A percentile compares a stretch with the other conserved stretches of the same genome.
These are phyloP conservation scores for Drosophila maculinotata DNA, from an alignment of 2,888 invertebrate species.

Conservation along the genomic window DNA sequence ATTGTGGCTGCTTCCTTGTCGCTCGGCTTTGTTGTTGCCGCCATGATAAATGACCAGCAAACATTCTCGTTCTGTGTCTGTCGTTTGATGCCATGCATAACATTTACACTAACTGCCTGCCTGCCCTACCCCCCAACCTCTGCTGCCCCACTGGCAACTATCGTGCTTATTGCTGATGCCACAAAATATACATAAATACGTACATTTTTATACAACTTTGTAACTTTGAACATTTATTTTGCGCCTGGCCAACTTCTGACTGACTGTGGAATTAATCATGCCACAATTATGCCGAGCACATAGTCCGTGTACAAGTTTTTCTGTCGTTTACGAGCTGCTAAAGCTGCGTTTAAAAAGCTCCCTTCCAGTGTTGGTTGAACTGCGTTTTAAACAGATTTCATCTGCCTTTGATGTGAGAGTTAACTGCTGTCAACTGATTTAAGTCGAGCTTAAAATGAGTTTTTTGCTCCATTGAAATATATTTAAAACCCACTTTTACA, in stretches of 20 bases:
- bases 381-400: constrained; percentile 1
- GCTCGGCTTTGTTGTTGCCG: constrained; percentile 26
- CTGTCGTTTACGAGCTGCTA: not conserved
- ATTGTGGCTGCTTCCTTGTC: constrained; percentile 47
- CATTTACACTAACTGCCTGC: constrained; percentile 56
- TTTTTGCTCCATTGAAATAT: not conserved
- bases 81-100: constrained; percentile 54
- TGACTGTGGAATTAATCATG: constrained; percentile 67
- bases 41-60: constrained; percentile 73
- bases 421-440: not conserved
- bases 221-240: constrained; percentile 44
- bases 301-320: constrained; percentile 19
- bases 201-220: constrained; percentile 32
- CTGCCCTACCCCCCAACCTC: not conserved
- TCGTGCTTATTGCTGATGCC: constrained; percentile 29
- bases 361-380: not conserved
- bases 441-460: not conserved
- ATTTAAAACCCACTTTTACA: not conserved
- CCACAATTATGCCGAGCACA: constrained; percentile 43
- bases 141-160: not conserved
- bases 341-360: constrained; percentile 4
- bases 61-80: constrained; percentile 45
- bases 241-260: constrained; percentile 13
- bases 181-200: constrained; percentile 47
- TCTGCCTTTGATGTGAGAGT: not conserved